phyloP scores from a whole-genome alignment of 2,888 invertebrate species.

The Criorhina ranunculi region DNA sequence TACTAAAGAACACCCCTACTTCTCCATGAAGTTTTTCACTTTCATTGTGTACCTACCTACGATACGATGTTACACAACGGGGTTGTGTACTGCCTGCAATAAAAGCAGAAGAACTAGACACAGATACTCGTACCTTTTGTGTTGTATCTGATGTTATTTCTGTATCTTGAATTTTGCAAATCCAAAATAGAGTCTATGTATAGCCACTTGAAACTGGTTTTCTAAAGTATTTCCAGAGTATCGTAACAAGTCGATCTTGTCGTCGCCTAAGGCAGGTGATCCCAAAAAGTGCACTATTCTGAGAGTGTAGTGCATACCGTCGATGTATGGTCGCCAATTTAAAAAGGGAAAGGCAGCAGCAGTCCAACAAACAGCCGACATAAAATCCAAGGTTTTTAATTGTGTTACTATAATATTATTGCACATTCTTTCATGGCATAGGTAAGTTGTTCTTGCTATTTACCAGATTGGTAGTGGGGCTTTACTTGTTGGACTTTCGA shows the following conservation, averaged over 20 bases:
- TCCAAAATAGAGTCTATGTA: slow-evolving; percentile 22
- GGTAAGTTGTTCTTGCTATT: slow-evolving; percentile 1
- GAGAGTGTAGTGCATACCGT: slow-evolving; percentile 31
- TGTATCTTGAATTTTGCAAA: slow-evolving; percentile 33
- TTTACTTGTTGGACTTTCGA: slow-evolving; percentile 63
- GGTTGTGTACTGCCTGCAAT: neutral
- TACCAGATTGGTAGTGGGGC: slow-evolving; percentile 27
- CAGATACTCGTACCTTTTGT: slow-evolving; percentile 3
- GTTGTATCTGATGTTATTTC: slow-evolving; percentile 33
- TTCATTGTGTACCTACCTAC: slow-evolving; percentile 20
- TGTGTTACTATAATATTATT: slow-evolving; percentile 74
- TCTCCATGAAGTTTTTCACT: slow-evolving; percentile 44
- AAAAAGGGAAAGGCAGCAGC: slow-evolving; percentile 76
- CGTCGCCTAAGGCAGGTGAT: slow-evolving; percentile 62
- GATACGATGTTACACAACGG: slow-evolving; percentile 46
- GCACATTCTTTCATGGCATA: slow-evolving; percentile 57
- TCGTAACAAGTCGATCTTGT: slow-evolving; percentile 37
- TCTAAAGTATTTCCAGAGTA: slow-evolving; percentile 49
- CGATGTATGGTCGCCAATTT: slow-evolving; percentile 50
- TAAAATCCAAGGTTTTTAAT: slow-evolving; percentile 74
- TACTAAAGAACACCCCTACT: slow-evolving; percentile 14
- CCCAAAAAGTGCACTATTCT: slow-evolving; percentile 67
- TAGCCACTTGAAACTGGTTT: slow-evolving; percentile 58
- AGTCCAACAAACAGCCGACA: slow-evolving; percentile 62
- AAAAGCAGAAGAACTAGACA: slow-evolving; percentile 27